These are phyloP conservation scores for Syrphus vitripennis DNA, from an alignment of 2,888 invertebrate species.

Conservation along the genomic window DNA sequence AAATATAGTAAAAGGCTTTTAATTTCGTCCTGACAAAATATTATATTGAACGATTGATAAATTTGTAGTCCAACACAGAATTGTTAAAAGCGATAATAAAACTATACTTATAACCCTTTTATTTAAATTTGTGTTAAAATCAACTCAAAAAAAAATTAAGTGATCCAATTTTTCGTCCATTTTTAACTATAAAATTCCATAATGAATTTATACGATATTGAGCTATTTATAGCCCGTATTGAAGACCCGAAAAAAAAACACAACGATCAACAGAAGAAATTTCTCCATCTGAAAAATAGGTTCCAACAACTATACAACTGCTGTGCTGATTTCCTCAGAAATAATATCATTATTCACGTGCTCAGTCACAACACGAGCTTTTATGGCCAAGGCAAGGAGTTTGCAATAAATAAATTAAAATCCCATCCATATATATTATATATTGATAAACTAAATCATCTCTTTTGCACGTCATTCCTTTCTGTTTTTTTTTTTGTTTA, in stretches of 20 bases:
- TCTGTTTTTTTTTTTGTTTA: slow-evolving; percentile 14
- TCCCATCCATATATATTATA: slow-evolving; percentile 12
- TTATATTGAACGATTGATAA: too few species aligned
- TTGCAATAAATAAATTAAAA: slow-evolving; percentile 44
- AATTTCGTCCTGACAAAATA: too few species aligned
- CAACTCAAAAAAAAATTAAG: too few species aligned
- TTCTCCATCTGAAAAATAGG: not conserved
- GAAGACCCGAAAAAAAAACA: not conserved
- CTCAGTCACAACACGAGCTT: slow-evolving; percentile 22
- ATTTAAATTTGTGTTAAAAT: too few species aligned
- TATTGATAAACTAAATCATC: slow-evolving; percentile 59
- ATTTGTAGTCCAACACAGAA: too few species aligned
- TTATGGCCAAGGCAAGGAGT: not conserved
- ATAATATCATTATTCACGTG: slow-evolving; percentile 31
- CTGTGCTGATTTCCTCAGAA: not conserved
- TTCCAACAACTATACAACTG: not conserved
- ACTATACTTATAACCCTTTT: too few species aligned
- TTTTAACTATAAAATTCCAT: not conserved
- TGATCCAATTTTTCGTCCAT: too few species aligned
- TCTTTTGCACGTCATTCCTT: slow-evolving; percentile 40
- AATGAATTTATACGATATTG: too few species aligned
- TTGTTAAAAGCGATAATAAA: too few species aligned
- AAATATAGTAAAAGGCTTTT: too few species aligned
- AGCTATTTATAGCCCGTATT: too few species aligned
- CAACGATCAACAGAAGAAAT: not conserved